Percentiles rank a stretch among this genome's conserved stretches.
Evolutionary conservation across 2,113 vertebrate species (phyloP).

Genomic region (Danionella cerebrum): DNA sequence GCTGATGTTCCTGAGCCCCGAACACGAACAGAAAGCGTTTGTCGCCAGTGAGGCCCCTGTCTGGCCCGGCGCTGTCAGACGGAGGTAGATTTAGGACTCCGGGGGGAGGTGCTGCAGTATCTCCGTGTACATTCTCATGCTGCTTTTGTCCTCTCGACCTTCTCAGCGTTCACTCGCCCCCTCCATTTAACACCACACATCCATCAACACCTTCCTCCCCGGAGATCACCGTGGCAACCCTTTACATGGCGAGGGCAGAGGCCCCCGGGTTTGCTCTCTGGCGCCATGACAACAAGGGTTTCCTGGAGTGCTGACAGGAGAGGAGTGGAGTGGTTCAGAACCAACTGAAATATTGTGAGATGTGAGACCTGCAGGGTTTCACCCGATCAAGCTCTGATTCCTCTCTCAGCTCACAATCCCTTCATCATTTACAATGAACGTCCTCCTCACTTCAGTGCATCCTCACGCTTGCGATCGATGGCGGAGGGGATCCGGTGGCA

Average conservation of each 20-base stretch:
- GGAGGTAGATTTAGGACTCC: conserved; percentile 15
- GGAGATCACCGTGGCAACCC: conserved; percentile 35
- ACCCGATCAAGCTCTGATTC: no score
- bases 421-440: no score
- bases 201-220: conserved; percentile 34
- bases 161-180: conserved; percentile 29
- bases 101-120: conserved; percentile 10
- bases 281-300: conserved; percentile 35
- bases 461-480: no score
- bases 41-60: conserved; percentile 9
- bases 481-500: no score
- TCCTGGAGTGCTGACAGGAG: conserved; percentile 23
- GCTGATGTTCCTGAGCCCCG: no score
- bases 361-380: no score
- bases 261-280: conserved; percentile 24
- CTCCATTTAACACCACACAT: conserved; percentile 25
- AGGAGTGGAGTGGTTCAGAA: neutral
- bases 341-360: no score
- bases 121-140: conserved; percentile 44
- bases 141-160: conserved; percentile 33
- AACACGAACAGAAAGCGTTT: no score
- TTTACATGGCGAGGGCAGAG: conserved; percentile 17
- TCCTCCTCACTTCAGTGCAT: no score
- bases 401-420: no score
- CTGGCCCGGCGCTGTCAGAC: conserved; percentile 5